Conservation (phyloP, 1,140 invertebrate genomes). For the Microplitis demolitor region DNA sequence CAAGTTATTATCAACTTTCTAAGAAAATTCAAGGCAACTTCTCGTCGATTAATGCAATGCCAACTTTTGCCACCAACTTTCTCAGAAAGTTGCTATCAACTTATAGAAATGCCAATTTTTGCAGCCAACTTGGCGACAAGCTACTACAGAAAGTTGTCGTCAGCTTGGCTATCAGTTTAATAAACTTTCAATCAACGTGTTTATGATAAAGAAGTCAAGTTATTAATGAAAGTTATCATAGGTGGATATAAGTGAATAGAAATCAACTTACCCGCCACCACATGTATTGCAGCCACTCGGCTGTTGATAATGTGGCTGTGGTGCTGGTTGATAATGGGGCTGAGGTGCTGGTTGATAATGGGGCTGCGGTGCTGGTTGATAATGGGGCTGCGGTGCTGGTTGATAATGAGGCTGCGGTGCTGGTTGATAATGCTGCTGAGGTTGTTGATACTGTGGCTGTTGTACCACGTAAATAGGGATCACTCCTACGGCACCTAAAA, state of each 20-base stretch:
- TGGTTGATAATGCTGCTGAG: conserved; percentile 11
- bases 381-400: background rate
- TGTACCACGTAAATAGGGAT: background rate
- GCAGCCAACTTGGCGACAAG: too few relatives aligned
- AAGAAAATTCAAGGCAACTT: too few relatives aligned
- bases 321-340: background rate
- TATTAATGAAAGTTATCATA: background rate
- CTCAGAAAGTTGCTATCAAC: too few relatives aligned
- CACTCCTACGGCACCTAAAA: too few relatives aligned
- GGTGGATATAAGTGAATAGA: background rate
- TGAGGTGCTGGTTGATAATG: background rate
- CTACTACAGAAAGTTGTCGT: too few relatives aligned
- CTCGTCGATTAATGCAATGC: too few relatives aligned
- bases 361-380: background rate
- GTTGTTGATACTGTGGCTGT: conserved; percentile 6
- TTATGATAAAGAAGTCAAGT: too few relatives aligned
- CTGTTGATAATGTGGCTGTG: conserved; percentile 9
- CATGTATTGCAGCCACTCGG: conserved; percentile 25
- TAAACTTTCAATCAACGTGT: too few relatives aligned
- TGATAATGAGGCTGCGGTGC: conserved; percentile 3
- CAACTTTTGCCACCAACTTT: too few relatives aligned
- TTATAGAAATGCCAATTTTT: too few relatives aligned
- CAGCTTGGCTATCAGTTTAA: too few relatives aligned
- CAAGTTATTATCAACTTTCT: too few relatives aligned
- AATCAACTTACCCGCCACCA: conserved; percentile 20